Percentiles rank a stretch among this genome's conserved stretches.
phyloP scores from a whole-genome alignment of 1,140 invertebrate genomes.

The Mya arenaria region DNA sequence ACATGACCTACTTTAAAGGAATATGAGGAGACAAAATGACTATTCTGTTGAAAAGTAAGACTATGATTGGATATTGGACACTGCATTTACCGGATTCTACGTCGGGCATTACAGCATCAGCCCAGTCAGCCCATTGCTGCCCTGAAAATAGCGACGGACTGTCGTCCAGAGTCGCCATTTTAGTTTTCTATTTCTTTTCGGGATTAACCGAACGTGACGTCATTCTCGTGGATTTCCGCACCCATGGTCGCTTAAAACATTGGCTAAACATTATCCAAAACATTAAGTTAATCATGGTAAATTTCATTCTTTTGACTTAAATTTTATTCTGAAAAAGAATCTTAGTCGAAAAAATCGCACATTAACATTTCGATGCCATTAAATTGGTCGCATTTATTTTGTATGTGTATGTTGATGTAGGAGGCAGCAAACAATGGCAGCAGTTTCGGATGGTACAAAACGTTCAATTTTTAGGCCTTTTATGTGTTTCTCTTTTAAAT shows the following conservation, averaged over 20 bases:
- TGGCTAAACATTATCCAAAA: too few species aligned
- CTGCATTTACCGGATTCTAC: conserved; percentile 28
- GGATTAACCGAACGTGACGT: conserved; percentile 79
- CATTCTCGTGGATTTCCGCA: conserved; percentile 71
- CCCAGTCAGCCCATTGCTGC: conserved; percentile 80
- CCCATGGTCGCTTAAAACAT: too few species aligned
- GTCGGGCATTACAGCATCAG: conserved; percentile 55
- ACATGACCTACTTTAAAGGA: conserved; percentile 15
- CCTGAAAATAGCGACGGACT: conserved; percentile 81
- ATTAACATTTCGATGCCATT: too few species aligned
- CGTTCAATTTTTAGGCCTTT: too few species aligned
- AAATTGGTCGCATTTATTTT: too few species aligned
- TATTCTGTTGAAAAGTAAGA: too few species aligned
- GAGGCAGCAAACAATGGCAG: conserved; percentile 20
- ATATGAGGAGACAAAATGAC: too few species aligned
- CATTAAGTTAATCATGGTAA: too few species aligned
- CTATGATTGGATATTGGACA: neutral
- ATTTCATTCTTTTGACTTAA: too few species aligned
- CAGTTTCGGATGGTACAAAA: conserved; percentile 41
- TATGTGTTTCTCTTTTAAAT: too few species aligned
- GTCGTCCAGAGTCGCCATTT: conserved; percentile 81
- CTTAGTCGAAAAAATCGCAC: too few species aligned
- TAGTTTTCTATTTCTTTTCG: conserved; percentile 80
- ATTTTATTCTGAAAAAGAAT: too few species aligned
- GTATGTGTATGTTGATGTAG: conserved; percentile 22